Evolutionary conservation across 2,113 vertebrate genomes (phyloP).

Genomic region (Pelusios castaneus): DNA sequence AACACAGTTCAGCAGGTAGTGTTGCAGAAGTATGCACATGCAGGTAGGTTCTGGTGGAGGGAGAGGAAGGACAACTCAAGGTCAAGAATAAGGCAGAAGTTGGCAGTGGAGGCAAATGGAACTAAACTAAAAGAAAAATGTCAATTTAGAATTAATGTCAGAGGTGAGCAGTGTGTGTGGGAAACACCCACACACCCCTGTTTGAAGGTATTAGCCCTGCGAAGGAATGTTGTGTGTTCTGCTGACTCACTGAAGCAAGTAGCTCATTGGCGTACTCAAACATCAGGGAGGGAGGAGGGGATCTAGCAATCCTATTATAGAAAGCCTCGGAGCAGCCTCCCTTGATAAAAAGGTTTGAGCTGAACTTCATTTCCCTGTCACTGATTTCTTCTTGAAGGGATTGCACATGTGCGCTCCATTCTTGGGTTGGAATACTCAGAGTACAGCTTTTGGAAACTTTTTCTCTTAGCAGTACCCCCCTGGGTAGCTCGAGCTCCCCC

Average conservation of each 20-base stretch:
- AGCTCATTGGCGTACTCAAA: not conserved
- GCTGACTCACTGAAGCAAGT: fast-evolving
- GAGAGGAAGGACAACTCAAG: not conserved
- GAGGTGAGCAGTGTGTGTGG: not conserved
- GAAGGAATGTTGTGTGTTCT: fast-evolving
- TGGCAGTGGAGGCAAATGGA: not conserved
- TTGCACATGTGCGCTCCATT: not conserved
- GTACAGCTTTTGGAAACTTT: not conserved
- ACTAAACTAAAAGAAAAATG: not conserved
- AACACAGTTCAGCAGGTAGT: not conserved
- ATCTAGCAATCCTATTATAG: not conserved
- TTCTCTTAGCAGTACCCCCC: not conserved
- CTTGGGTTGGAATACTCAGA: not conserved
- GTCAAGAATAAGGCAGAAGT: fast-evolving
- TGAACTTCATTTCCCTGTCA: not conserved
- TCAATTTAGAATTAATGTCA: not conserved
- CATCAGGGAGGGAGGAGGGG: not conserved
- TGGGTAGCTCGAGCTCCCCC: not conserved
- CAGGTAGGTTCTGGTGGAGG: not conserved
- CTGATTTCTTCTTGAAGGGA: not conserved
- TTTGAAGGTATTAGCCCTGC: not conserved
- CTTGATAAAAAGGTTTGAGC: not conserved
- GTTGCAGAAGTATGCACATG: not conserved
- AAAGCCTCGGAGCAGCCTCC: not conserved
- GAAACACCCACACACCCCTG: not conserved